Percentiles rank a stretch among this genome's conserved stretches.
Conservation (phyloP, 2,888 invertebrate species). For the Dicranocentrus wangi region DNA sequence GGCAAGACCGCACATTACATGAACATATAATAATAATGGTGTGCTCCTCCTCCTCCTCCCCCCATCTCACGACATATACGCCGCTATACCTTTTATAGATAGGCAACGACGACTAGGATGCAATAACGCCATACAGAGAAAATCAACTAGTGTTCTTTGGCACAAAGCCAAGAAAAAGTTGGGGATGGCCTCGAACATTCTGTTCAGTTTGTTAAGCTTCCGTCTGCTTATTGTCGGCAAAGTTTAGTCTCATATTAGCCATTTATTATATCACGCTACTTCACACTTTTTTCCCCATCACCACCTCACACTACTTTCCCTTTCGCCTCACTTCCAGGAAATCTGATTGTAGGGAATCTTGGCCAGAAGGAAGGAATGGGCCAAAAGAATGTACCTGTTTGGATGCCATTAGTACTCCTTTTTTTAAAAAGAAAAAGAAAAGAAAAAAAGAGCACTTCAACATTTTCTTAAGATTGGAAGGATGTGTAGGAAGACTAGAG, state of each 20-base stretch:
- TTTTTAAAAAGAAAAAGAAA: no score
- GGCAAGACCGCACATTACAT: constrained; percentile 11
- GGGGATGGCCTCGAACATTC: constrained; percentile 16
- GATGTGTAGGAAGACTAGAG: neutral
- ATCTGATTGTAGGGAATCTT: no score
- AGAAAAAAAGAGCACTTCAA: neutral
- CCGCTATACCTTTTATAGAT: neutral
- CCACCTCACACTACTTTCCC: neutral
- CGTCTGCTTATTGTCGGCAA: neutral
- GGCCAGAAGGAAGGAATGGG: no score
- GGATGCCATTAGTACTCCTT: neutral
- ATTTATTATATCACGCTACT: neutral
- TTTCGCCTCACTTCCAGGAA: no score
- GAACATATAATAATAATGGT: neutral
- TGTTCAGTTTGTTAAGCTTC: constrained; percentile 15
- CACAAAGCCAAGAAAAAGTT: constrained; percentile 35
- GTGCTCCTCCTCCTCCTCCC: neutral
- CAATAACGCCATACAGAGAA: neutral
- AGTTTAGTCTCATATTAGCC: no score
- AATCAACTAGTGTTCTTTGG: constrained; percentile 51
- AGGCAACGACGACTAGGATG: neutral
- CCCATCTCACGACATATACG: no score
- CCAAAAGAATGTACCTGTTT: neutral
- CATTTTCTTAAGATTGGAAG: neutral
- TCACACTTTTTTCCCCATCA: neutral